These are phyloP conservation scores for Parasteatoda lunata DNA, from an alignment of 2,888 invertebrate genomes.

Conservation along the genomic window DNA sequence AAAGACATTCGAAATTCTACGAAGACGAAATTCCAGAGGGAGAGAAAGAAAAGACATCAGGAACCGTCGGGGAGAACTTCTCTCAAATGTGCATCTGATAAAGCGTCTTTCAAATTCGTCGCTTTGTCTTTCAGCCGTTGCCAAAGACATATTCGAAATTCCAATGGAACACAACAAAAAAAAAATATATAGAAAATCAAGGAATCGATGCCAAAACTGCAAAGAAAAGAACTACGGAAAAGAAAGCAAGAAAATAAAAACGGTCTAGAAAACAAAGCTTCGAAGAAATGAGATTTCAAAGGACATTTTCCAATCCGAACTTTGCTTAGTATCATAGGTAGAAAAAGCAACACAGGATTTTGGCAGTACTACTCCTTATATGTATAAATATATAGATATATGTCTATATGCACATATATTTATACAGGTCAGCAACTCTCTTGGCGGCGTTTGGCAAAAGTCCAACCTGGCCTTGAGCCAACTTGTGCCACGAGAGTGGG, in stretches of 20 bases:
- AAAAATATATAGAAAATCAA: neutral
- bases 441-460: slow-evolving; percentile 49
- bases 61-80: neutral
- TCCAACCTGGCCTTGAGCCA: slow-evolving; percentile 62
- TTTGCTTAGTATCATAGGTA: slow-evolving; percentile 40
- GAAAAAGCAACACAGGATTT: slow-evolving; percentile 61
- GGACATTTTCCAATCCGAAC: slow-evolving; percentile 60
- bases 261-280: slow-evolving; percentile 55
- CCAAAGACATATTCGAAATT: neutral
- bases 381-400: slow-evolving; percentile 47
- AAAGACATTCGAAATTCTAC: neutral
- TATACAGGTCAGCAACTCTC: slow-evolving; percentile 56
- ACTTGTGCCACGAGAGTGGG: slow-evolving; percentile 19
- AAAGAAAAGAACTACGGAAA: slow-evolving; percentile 16
- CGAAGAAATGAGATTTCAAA: slow-evolving; percentile 64
- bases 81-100: slow-evolving; percentile 4
- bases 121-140: slow-evolving; percentile 20
- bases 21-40: neutral
- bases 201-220: slow-evolving; percentile 32
- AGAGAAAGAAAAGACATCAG: neutral
- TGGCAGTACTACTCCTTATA: slow-evolving; percentile 40
- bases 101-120: neutral
- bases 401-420: slow-evolving; percentile 64
- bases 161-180: slow-evolving; percentile 16
- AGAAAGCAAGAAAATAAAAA: slow-evolving; percentile 14